phyloP scores from a whole-genome alignment of 2,113 vertebrate species.

The Cairina moschata region DNA sequence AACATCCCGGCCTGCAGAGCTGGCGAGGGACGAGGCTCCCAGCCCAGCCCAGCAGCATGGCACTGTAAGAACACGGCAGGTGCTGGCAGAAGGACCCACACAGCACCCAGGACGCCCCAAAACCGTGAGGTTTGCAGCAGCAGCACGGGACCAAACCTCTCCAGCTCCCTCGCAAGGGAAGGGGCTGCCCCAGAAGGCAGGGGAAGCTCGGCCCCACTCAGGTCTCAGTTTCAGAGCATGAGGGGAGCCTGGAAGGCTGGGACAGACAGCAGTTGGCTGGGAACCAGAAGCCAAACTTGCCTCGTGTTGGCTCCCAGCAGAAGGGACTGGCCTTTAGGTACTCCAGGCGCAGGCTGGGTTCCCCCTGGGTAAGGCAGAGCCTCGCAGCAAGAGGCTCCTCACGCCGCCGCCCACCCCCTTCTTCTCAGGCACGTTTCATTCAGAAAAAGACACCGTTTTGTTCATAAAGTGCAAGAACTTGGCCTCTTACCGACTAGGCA shows the following conservation, averaged over 20 bases:
- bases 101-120: not conserved
- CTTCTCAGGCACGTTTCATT: not conserved
- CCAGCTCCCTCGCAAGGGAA: not conserved
- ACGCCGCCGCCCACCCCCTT: not conserved
- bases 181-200: not conserved
- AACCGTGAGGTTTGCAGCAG: not conserved
- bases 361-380: fast-evolving
- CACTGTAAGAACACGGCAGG: not conserved
- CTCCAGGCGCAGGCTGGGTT: not conserved
- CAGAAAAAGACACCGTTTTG: not conserved
- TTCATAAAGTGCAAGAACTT: constrained; percentile 54
- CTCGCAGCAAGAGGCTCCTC: not conserved
- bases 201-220: not conserved
- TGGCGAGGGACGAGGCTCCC: not conserved
- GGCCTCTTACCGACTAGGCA: constrained; percentile 21
- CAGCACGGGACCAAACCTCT: not conserved
- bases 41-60: not conserved
- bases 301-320: not conserved
- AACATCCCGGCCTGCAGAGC: not conserved
- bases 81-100: not conserved
- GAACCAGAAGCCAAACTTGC: not conserved
- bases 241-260: not conserved
- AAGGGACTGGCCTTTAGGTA: not conserved
- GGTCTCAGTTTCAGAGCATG: not conserved
- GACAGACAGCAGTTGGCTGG: not conserved